Evolutionary conservation across 2,888 invertebrate genomes (phyloP).

Genomic region (Chrysolina haemoptera): DNA sequence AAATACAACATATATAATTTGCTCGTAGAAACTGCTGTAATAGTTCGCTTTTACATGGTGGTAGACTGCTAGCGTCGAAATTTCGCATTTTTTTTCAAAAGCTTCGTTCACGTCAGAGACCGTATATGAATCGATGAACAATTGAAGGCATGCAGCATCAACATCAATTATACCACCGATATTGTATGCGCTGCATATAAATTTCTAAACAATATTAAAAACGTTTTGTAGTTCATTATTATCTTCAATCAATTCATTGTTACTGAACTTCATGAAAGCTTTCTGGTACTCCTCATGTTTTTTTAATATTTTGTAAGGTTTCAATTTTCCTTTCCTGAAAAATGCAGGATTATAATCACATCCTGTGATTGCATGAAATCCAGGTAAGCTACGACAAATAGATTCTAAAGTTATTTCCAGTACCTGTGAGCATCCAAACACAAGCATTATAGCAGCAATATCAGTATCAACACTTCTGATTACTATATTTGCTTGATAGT

Average conservation of each 20-base stretch:
- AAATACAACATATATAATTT: too few species aligned
- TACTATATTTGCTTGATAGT: too few species aligned
- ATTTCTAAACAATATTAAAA: slow-evolving; percentile 37
- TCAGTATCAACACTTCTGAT: too few species aligned
- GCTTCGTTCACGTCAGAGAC: slow-evolving; percentile 44
- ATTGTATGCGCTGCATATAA: slow-evolving; percentile 48
- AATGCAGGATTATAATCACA: too few species aligned
- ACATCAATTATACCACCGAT: slow-evolving; percentile 56
- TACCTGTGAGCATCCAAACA: too few species aligned
- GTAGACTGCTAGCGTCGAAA: too few species aligned
- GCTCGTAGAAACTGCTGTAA: too few species aligned
- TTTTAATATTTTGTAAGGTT: not conserved
- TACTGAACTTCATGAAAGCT: not conserved
- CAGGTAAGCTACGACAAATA: too few species aligned
- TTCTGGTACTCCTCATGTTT: not conserved
- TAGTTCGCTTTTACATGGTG: too few species aligned
- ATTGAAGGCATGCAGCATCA: slow-evolving; percentile 46
- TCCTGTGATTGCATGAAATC: too few species aligned
- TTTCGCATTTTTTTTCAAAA: slow-evolving; percentile 35
- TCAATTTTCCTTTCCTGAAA: not conserved
- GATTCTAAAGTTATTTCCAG: too few species aligned
- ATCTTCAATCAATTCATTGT: not conserved
- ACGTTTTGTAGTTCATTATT: slow-evolving; percentile 28
- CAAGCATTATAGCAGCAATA: too few species aligned
- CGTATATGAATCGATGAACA: slow-evolving; percentile 49